Evolutionary conservation across 2,888 invertebrate species (phyloP).

Genomic region (Suillia variegata): DNA sequence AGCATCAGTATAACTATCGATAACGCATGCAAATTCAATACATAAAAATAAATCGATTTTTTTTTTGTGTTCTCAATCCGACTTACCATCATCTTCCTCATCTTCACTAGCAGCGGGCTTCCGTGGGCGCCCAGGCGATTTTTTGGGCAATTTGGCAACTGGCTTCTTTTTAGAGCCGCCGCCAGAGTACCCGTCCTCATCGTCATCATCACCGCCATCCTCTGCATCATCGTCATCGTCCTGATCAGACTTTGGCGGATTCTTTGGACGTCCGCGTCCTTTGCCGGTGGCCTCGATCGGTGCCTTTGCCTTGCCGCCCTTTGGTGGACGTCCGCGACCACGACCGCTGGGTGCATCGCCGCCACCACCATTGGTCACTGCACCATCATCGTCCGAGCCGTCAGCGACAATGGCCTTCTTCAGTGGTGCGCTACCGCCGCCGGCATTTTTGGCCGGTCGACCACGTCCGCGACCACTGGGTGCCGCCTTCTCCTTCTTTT

Average conservation of each 20-base stretch:
- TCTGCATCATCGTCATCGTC: slow-evolving; percentile 29
- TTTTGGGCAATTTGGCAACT: neutral
- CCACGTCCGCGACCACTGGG: slow-evolving; percentile 38
- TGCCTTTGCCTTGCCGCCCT: slow-evolving; percentile 13
- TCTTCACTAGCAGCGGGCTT: slow-evolving; percentile 44
- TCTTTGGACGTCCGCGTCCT: slow-evolving; percentile 29
- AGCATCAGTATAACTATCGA: neutral
- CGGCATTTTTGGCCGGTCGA: slow-evolving; percentile 32
- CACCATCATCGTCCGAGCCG: slow-evolving; percentile 33
- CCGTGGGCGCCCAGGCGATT: slow-evolving; percentile 37
- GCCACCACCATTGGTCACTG: slow-evolving; percentile 18
- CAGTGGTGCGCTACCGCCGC: slow-evolving; percentile 15
- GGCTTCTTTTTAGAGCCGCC: slow-evolving; percentile 11
- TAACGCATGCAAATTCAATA: neutral
- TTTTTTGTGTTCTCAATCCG: neutral
- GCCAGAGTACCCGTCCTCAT: neutral
- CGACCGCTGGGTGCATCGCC: slow-evolving; percentile 25
- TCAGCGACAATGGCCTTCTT: slow-evolving; percentile 15
- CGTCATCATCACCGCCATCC: slow-evolving; percentile 28
- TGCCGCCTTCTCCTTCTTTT: slow-evolving; percentile 25
- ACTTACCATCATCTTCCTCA: slow-evolving; percentile 37
- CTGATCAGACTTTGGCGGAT: slow-evolving; percentile 7
- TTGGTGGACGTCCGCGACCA: slow-evolving; percentile 48
- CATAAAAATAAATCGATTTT: neutral
- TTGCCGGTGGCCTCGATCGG: slow-evolving; percentile 16